Percentiles rank a stretch among this genome's conserved stretches.
phyloP scores from a whole-genome alignment of 2,113 vertebrate species.

The Ameiurus melas region DNA sequence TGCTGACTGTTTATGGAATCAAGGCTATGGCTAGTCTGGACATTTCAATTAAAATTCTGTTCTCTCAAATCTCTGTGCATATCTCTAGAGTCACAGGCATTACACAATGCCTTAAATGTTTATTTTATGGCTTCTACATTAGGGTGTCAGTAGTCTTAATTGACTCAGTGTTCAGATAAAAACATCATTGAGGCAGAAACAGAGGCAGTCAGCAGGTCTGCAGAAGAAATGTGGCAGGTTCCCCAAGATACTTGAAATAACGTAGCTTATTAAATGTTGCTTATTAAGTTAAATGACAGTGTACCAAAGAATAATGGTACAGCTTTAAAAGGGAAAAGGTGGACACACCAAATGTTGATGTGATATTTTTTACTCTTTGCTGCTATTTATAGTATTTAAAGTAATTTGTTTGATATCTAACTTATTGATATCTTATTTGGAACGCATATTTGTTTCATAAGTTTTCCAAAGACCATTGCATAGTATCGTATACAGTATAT shows the following conservation, averaged over 20 bases:
- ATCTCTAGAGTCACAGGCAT: not conserved
- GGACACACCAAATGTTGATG: not conserved
- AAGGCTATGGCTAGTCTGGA: not conserved
- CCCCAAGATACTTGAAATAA: not conserved
- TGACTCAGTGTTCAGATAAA: not conserved
- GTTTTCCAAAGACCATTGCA: not conserved
- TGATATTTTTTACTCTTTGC: not conserved
- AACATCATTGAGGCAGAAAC: not conserved
- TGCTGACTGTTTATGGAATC: not conserved
- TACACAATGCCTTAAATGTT: not conserved
- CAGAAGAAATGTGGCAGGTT: not conserved
- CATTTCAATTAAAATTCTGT: not conserved
- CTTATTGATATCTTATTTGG: not conserved
- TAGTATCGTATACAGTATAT: not conserved
- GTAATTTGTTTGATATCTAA: not conserved
- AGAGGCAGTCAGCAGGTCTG: not conserved
- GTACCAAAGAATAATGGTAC: not conserved
- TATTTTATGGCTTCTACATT: not conserved
- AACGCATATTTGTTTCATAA: not conserved
- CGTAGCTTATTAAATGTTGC: not conserved
- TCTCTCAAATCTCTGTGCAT: not conserved
- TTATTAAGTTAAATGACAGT: not conserved
- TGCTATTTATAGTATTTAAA: not conserved
- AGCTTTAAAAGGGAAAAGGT: not conserved
- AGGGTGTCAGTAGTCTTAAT: not conserved